Percentiles rank a stretch among this genome's conserved stretches.
phyloP scores from a whole-genome alignment of 2,113 vertebrate species.

The Pelmatolapia mariae region DNA sequence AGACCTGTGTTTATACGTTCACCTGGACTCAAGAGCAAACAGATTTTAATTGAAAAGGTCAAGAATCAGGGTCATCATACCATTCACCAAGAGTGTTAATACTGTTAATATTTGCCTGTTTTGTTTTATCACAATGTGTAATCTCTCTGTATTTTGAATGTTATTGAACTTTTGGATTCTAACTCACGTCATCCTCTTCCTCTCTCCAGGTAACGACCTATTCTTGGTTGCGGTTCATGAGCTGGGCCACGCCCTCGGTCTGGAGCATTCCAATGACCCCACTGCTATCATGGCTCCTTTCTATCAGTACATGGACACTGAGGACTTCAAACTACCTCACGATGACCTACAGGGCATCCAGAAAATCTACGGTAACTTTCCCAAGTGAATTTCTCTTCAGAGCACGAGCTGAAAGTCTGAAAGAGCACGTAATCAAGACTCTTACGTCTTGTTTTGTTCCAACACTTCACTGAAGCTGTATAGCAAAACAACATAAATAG shows the following conservation, averaged over 20 bases:
- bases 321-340: constrained; percentile 78
- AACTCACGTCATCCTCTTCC: not conserved
- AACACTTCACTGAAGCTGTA: not conserved
- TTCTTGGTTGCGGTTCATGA: constrained; percentile 80
- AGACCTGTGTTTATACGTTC: not conserved
- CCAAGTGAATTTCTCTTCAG: not conserved
- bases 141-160: not conserved
- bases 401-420: not conserved
- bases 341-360: constrained; percentile 81
- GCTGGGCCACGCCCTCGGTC: constrained; percentile 76
- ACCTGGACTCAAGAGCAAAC: not conserved
- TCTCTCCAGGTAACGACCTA: constrained; percentile 70
- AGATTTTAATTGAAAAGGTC: not conserved
- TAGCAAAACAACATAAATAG: not conserved
- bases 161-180: not conserved
- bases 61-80: not conserved
- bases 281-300: constrained; percentile 80
- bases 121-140: not conserved
- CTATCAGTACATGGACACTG: constrained; percentile 80
- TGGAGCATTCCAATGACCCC: constrained; percentile 78
- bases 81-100: not conserved
- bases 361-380: constrained; percentile 74
- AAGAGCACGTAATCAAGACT: not conserved
- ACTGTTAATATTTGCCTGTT: not conserved
- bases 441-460: not conserved